These are phyloP conservation scores for Agrilus mali DNA, from an alignment of 2,888 invertebrate genomes.

Conservation along the genomic window DNA sequence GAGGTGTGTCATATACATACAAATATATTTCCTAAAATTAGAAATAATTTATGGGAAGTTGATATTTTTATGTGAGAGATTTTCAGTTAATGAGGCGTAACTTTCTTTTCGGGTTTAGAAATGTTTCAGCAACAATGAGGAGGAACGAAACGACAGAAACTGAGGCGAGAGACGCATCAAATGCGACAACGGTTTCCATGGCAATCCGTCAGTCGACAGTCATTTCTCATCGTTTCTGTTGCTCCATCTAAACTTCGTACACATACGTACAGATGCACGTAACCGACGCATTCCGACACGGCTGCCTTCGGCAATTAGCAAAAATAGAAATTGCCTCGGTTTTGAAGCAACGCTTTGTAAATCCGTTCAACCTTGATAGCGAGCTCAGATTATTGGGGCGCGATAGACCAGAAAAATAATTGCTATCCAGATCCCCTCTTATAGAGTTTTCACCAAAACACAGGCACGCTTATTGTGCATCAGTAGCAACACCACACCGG, in stretches of 20 bases:
- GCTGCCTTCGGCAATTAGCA: constrained; percentile 35
- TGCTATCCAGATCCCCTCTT: too few species aligned
- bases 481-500: too few species aligned
- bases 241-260: too few species aligned
- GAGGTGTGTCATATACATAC: too few species aligned
- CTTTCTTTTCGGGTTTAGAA: not conserved
- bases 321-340: constrained; percentile 32
- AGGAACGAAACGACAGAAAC: constrained; percentile 6
- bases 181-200: constrained; percentile 26
- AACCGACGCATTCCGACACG: constrained; percentile 25
- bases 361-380: constrained; percentile 10
- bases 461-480: too few species aligned
- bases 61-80: constrained; percentile 2
- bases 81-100: not conserved
- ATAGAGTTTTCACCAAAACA: too few species aligned
- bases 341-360: constrained; percentile 18
- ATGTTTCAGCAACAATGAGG: not conserved
- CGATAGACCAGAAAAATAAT: too few species aligned
- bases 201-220: constrained; percentile 32
- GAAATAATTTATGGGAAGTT: too few species aligned
- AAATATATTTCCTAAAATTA: too few species aligned
- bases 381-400: too few species aligned
- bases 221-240: constrained; percentile 29
- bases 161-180: constrained; percentile 12
- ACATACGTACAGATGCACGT: too few species aligned